Percentiles rank a stretch among this genome's conserved stretches.
These are phyloP conservation scores for Drosophila mettleri DNA, from an alignment of 2,888 invertebrate species.

Conservation along the genomic window DNA sequence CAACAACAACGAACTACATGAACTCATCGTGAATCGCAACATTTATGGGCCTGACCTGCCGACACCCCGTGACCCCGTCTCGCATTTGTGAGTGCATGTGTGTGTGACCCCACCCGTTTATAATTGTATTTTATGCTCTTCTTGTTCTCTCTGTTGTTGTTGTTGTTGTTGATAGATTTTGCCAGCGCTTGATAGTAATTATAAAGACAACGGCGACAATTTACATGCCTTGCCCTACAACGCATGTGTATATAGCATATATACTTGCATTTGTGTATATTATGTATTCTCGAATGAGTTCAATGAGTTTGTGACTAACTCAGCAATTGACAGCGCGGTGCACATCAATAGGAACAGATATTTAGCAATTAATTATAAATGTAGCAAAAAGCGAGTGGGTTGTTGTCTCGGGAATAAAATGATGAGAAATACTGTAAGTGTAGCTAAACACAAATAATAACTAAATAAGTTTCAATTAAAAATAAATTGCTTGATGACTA, in stretches of 20 bases:
- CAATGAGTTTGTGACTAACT: conserved; percentile 41
- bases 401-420: background rate
- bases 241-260: background rate
- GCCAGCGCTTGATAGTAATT: conserved; percentile 66
- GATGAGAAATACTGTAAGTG: background rate
- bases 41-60: conserved; percentile 79
- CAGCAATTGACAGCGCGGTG: conserved; percentile 32
- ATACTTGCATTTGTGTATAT: conserved; percentile 9
- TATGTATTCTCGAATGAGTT: conserved; percentile 29
- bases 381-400: background rate
- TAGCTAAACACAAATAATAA: background rate
- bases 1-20: conserved; percentile 26
- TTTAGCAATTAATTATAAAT: conserved; percentile 9
- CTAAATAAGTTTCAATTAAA: background rate
- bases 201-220: conserved; percentile 65
- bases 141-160: conserved; percentile 19
- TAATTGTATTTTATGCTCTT: conserved; percentile 59
- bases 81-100: conserved; percentile 11
- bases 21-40: conserved; percentile 58
- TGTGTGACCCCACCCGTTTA: conserved; percentile 61
- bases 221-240: conserved; percentile 57
- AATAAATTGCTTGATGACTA: background rate
- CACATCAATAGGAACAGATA: conserved; percentile 17
- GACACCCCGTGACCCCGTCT: conserved; percentile 11
- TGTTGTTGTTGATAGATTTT: conserved; percentile 44